Percentiles rank a stretch among this genome's conserved stretches.
Evolutionary conservation across 2,113 vertebrate species (phyloP).

Genomic region (Cryptotis parvus): DNA sequence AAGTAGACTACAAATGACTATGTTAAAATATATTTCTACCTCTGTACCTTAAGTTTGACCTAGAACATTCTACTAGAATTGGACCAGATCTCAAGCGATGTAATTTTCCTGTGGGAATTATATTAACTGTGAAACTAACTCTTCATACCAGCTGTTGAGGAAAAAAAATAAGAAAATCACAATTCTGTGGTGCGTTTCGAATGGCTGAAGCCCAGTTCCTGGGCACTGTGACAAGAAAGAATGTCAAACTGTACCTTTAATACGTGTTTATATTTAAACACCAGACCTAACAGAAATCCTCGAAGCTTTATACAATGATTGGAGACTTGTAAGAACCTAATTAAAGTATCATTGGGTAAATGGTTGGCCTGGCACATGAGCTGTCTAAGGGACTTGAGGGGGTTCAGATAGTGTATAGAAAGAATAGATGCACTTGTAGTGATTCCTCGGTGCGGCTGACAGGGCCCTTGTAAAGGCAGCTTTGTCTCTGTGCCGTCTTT

Average conservation of each 20-base stretch:
- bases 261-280: constrained; percentile 71
- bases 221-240: constrained; percentile 58
- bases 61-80: constrained; percentile 32
- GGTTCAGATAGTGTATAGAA: constrained; percentile 29
- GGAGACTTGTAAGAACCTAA: constrained; percentile 50
- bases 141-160: background rate
- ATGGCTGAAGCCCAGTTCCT: constrained; percentile 44
- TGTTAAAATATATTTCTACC: background rate
- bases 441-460: constrained; percentile 72
- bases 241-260: constrained; percentile 61
- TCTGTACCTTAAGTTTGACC: background rate
- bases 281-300: constrained; percentile 64
- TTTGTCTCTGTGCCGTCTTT: constrained; percentile 79
- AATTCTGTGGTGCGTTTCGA: constrained; percentile 33
- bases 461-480: constrained; percentile 40
- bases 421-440: constrained; percentile 61
- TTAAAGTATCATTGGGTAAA: background rate
- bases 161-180: background rate
- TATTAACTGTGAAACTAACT: constrained; percentile 46
- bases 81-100: constrained; percentile 44
- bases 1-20: constrained; percentile 12
- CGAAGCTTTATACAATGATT: background rate
- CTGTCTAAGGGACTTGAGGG: accelerated
- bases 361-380: background rate
- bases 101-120: constrained; percentile 35